Evolutionary conservation across 2,888 invertebrate species (phyloP).

Genomic region (Peribatodes rhomboidaria): DNA sequence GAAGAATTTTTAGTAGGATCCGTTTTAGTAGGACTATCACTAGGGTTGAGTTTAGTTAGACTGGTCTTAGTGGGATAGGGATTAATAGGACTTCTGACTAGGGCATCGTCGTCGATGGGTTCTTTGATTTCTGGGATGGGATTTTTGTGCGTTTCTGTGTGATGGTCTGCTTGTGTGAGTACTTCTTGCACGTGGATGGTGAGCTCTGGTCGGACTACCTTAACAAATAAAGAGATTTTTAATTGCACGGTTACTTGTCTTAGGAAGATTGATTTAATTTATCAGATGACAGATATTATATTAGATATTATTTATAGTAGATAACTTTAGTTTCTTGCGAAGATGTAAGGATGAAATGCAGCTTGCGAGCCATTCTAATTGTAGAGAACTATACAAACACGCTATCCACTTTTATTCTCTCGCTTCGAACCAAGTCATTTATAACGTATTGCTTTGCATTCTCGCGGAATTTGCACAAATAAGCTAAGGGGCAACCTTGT

Average conservation of each 20-base stretch:
- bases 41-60: conserved; percentile 44
- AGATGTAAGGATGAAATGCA: too few relatives aligned
- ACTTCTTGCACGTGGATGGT: conserved; percentile 80
- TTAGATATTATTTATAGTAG: too few relatives aligned
- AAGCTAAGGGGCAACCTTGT: too few relatives aligned
- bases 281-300: not conserved
- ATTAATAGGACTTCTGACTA: conserved; percentile 26
- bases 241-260: not conserved
- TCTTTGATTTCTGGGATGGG: conserved; percentile 76
- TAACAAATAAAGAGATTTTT: conserved; percentile 37
- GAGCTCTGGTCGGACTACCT: conserved; percentile 78
- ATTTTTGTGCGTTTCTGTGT: conserved; percentile 55
- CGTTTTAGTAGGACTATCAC: conserved; percentile 38
- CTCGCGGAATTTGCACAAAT: too few relatives aligned
- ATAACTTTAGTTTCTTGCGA: too few relatives aligned
- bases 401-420: too few relatives aligned
- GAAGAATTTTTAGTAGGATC: conserved; percentile 49
- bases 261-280: too few relatives aligned
- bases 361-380: too few relatives aligned
- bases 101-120: conserved; percentile 59
- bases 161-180: conserved; percentile 70
- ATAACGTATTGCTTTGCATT: too few relatives aligned
- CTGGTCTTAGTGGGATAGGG: conserved; percentile 40
- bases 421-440: too few relatives aligned
- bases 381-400: too few relatives aligned